Base-by-base conservation (phyloP, 2,797 vertebrate species). In the Poliocrania exsul region DNA sequence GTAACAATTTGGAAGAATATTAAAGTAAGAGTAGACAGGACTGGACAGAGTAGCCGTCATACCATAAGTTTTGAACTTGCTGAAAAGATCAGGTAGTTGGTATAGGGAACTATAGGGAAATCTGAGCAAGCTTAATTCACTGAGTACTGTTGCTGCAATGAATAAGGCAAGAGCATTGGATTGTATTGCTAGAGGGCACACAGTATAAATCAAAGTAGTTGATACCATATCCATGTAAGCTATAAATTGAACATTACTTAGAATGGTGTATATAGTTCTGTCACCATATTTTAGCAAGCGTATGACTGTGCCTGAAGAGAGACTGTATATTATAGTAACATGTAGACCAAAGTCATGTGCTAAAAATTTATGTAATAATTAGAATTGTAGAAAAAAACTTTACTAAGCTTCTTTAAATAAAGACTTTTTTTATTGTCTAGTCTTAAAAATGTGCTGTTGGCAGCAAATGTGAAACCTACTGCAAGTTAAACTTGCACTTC, bases 231-330 rank as follows among this genome's bases (percentile, higher is more conserved):
- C 87, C 91, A 81, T 94, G 95, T 92, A 96, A 92, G 62, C 86
- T 79, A 92, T 95, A 95, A 96, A 94, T 87, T 92, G 92, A 86
- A 92, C 74, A 85, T 95, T 93, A 83, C 72, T 90, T 66, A 72
- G 61, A 92, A 84, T 42, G 42, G 64, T 92, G 69, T 90, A 51
- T 85, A 31, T 73, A 83, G 62, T 71, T 86, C 38, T 92, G 65
- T 67, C 2, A 3, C 60, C 31, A 8, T 90, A 92, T 95, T 96
- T 93, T 82, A 96, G 74, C 74, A 85, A 75, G 31, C 25, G 5
- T 94, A 71, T 91, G 72, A 81, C 54, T 75, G 54, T 54, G 57
- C 38, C 84, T 86, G 74, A 92, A 0, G 4, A 92, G 29, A 85
- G 21, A 33, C 37, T 73, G 5, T 65, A 38, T 69, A 49, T 77